A percentile compares a stretch with the other conserved stretches of the same genome.
Conservation (phyloP, 2,888 invertebrate genomes). For the Morpho achilles region DNA sequence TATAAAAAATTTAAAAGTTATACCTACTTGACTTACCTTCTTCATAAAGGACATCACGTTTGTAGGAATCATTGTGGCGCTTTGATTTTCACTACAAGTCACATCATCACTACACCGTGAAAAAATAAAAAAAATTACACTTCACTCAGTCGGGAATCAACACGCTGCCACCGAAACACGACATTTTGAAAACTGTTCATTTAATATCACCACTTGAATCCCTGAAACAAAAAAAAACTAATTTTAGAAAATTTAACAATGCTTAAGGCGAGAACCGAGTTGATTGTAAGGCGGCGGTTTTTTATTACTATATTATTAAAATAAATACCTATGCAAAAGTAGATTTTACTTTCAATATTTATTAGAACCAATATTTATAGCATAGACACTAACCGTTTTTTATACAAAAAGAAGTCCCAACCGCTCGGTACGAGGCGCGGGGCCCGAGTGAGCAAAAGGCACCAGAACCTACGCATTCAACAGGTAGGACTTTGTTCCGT, state of each 20-base stretch:
- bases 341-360: too few relatives aligned
- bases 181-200: conserved; percentile 42
- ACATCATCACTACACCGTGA: conserved; percentile 31
- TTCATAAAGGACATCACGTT: conserved; percentile 96
- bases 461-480: conserved; percentile 26
- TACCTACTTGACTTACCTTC: conserved; percentile 83
- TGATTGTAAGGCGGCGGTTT: too few relatives aligned
- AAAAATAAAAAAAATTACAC: conserved; percentile 19
- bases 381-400: background rate
- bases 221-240: conserved; percentile 34
- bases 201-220: conserved; percentile 18
- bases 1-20: too few relatives aligned
- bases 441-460: conserved; percentile 30
- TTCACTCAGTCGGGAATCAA: conserved; percentile 62
- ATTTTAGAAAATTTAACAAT: conserved; percentile 1
- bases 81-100: conserved; percentile 35
- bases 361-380: background rate
- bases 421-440: conserved; percentile 29
- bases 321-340: too few relatives aligned
- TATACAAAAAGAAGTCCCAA: conserved; percentile 14
- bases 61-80: conserved; percentile 89
- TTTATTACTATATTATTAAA: too few relatives aligned
- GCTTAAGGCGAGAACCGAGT: too few relatives aligned
- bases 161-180: conserved; percentile 57
- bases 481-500: conserved; percentile 29